Percentiles rank a stretch among this genome's conserved stretches.
Evolutionary conservation across 2,113 vertebrate genomes (phyloP).

Genomic region (Sterrhoptilus dennistouni): DNA sequence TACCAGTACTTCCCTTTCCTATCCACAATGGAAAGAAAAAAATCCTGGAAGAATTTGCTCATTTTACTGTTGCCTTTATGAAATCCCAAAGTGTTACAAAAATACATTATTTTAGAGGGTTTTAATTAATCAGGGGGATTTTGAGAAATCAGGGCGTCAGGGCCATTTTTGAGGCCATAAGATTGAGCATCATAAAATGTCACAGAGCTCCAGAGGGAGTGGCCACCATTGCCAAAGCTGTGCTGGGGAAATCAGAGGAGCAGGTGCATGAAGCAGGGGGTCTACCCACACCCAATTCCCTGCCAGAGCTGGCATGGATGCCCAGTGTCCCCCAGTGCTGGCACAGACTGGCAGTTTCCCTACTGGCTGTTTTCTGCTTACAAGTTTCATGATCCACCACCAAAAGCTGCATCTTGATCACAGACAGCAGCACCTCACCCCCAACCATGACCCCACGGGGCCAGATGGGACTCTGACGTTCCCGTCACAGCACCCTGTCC

Average conservation of each 20-base stretch:
- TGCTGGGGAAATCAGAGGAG: rapidly evolving
- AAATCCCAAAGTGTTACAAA: neutral
- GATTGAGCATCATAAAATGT: neutral
- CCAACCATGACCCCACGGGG: neutral
- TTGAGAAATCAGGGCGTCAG: neutral
- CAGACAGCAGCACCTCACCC: neutral
- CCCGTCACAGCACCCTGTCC: rapidly evolving
- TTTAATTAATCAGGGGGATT: neutral
- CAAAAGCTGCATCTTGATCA: neutral
- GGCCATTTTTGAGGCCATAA: neutral
- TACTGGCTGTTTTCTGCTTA: neutral
- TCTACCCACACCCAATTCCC: neutral
- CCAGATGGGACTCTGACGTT: neutral
- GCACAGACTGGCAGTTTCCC: neutral
- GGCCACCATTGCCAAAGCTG: neutral
- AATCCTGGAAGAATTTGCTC: neutral
- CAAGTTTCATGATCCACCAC: rapidly evolving
- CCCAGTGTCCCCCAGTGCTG: neutral
- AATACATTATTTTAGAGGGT: neutral
- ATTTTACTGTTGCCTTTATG: neutral
- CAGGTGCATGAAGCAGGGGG: neutral
- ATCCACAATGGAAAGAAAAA: neutral
- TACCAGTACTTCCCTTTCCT: neutral
- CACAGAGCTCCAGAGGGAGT: neutral
- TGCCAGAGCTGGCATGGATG: neutral